phyloP scores from a whole-genome alignment of 30 jellyfish, hydroid and myxozoan species.

The Pelagia noctiluca region DNA sequence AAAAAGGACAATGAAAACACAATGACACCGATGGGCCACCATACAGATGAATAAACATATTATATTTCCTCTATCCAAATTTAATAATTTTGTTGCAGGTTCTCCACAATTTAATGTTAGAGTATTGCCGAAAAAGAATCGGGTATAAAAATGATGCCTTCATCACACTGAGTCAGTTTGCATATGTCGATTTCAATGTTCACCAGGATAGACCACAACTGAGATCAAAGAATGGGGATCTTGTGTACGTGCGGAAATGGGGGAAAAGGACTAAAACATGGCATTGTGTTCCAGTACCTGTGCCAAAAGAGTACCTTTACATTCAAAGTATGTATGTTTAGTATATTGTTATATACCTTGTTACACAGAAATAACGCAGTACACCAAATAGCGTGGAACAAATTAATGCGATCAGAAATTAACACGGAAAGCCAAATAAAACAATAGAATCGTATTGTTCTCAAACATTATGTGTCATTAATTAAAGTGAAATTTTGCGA shows the following conservation, averaged over 20 bases:
- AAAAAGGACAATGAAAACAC: too few species aligned
- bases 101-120: conserved; percentile 34
- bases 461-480: too few species aligned
- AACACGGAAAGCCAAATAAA: too few species aligned
- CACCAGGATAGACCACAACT: conserved; percentile 20
- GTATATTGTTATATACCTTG: too few species aligned
- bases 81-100: neutral
- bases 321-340: too few species aligned
- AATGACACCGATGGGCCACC: too few species aligned
- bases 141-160: conserved; percentile 63
- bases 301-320: conserved; percentile 32
- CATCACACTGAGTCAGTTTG: conserved; percentile 32
- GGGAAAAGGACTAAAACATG: conserved; percentile 60
- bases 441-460: too few species aligned
- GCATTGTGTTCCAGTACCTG: conserved; percentile 61
- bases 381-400: too few species aligned
- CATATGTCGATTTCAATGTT: conserved; percentile 31
- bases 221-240: conserved; percentile 26
- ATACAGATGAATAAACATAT: too few species aligned
- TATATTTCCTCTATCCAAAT: neutral
- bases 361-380: too few species aligned
- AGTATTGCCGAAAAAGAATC: conserved; percentile 48
- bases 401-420: too few species aligned
- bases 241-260: conserved; percentile 29
- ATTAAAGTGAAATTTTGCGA: too few species aligned